phyloP scores from a whole-genome alignment of 2,113 vertebrate genomes.

The Mixornis gularis region DNA sequence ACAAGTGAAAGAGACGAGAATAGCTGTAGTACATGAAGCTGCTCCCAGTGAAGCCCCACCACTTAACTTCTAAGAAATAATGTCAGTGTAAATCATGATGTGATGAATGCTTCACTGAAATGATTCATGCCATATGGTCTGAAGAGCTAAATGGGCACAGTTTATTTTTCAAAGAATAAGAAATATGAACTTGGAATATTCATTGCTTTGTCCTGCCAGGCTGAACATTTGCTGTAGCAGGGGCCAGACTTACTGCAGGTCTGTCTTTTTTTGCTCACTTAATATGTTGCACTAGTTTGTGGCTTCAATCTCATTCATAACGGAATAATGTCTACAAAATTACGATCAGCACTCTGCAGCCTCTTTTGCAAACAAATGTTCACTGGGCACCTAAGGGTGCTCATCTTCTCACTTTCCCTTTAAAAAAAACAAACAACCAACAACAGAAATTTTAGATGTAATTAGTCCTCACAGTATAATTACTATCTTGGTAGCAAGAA shows the following conservation, averaged over 20 bases:
- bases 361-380: background rate
- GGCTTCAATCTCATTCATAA: background rate
- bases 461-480: background rate
- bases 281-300: background rate
- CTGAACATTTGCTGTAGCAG: constrained; percentile 46
- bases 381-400: background rate
- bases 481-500: background rate
- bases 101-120: constrained; percentile 48
- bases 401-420: background rate
- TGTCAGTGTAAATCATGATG: constrained; percentile 44
- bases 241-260: constrained; percentile 4
- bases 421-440: background rate
- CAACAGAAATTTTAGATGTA: background rate
- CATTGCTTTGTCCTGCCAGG: constrained; percentile 51
- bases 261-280: constrained; percentile 47
- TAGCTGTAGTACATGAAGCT: background rate
- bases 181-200: constrained; percentile 61
- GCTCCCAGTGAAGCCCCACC: background rate
- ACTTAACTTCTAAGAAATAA: constrained; percentile 47
- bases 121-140: constrained; percentile 61
- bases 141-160: constrained; percentile 52
- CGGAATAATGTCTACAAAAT: background rate
- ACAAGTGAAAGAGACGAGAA: background rate
- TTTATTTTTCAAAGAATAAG: constrained; percentile 66
- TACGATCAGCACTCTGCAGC: background rate